Evolutionary conservation across 2,888 invertebrate genomes (phyloP).

Genomic region (Platycheirus albimanus): DNA sequence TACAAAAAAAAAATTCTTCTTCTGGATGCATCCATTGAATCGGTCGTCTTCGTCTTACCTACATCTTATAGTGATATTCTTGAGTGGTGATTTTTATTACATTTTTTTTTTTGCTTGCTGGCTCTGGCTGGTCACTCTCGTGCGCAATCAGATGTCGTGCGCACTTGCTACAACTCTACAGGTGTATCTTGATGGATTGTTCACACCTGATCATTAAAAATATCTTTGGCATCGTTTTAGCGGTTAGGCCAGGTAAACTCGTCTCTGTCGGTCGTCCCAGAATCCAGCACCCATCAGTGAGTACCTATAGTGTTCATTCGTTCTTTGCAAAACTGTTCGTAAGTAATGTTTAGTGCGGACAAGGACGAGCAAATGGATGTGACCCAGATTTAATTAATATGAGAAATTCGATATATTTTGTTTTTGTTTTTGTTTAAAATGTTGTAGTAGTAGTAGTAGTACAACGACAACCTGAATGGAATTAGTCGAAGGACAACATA

Average conservation of each 20-base stretch:
- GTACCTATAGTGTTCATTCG: too few relatives aligned
- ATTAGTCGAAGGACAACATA: slow-evolving; percentile 65
- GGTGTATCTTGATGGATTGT: slow-evolving; percentile 74
- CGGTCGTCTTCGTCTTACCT: too few relatives aligned
- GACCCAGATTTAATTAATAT: slow-evolving; percentile 72
- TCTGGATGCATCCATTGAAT: too few relatives aligned
- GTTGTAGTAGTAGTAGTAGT: too few relatives aligned
- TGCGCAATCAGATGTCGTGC: slow-evolving; percentile 70
- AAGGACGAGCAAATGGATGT: slow-evolving; percentile 46
- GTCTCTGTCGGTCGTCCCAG: too few relatives aligned
- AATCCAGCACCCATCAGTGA: too few relatives aligned
- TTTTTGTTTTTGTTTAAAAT: too few relatives aligned
- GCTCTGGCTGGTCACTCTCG: slow-evolving; percentile 63
- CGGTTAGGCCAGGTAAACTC: slow-evolving; percentile 45
- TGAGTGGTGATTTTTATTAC: slow-evolving; percentile 1
- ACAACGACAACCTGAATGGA: slow-evolving; percentile 13
- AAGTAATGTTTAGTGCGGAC: slow-evolving; percentile 25
- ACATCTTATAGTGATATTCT: slow-evolving; percentile 9
- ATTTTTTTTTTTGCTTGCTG: too few relatives aligned
- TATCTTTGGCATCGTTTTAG: slow-evolving; percentile 70
- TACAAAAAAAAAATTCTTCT: slow-evolving; percentile 39
- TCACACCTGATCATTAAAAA: slow-evolving; percentile 74
- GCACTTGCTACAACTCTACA: slow-evolving; percentile 66
- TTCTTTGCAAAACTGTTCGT: slow-evolving; percentile 50
- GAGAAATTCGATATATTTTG: slow-evolving; percentile 50